phyloP scores from a whole-genome alignment of 2,888 invertebrate species.

The Nephrotoma appendiculata region DNA sequence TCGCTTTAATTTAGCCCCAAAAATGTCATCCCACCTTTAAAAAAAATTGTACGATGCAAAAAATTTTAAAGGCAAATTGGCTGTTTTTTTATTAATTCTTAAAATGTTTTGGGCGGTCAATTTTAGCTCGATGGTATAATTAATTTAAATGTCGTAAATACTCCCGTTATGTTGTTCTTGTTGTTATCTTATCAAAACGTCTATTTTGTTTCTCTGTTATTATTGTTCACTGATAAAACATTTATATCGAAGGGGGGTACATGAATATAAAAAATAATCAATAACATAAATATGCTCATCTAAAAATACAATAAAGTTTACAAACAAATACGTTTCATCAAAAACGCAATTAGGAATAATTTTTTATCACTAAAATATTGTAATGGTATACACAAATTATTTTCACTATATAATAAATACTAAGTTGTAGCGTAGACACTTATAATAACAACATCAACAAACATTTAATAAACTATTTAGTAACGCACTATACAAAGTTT shows the following conservation, averaged over 20 bases:
- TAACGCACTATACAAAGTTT: no score
- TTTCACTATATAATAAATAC: background rate
- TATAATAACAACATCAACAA: background rate
- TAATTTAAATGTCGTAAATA: background rate
- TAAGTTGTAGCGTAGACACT: background rate
- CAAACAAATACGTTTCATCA: background rate
- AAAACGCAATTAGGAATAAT: background rate
- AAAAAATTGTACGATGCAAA: background rate
- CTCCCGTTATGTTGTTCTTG: background rate
- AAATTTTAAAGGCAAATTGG: background rate
- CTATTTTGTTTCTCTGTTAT: background rate
- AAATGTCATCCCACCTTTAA: background rate
- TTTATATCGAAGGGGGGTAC: background rate
- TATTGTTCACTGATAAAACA: background rate
- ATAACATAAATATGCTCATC: background rate
- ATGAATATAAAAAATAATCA: background rate
- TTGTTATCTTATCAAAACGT: background rate
- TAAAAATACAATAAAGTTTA: background rate
- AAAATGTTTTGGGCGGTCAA: background rate
- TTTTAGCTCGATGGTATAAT: background rate
- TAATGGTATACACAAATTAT: background rate
- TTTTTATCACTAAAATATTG: background rate
- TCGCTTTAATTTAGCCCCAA: background rate
- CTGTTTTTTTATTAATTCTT: background rate
- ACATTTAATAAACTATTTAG: no score